Conservation (phyloP, 2,797 vertebrate species). For the Syngnathus rostellatus region DNA sequence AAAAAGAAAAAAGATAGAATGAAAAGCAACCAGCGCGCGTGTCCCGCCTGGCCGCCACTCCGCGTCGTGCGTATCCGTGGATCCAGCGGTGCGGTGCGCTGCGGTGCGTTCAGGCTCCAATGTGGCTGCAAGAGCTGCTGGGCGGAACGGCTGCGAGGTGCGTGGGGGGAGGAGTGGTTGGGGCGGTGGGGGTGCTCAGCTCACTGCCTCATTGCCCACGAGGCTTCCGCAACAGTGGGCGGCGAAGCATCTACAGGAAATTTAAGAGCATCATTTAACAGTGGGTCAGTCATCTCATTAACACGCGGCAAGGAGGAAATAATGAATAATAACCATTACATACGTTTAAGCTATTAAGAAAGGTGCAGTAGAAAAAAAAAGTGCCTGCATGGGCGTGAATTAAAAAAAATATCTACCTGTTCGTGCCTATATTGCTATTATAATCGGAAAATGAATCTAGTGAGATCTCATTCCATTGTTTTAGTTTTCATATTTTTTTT, state of each 20-base stretch:
- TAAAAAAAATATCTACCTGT: no score
- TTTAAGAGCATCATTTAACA: constrained; percentile 53
- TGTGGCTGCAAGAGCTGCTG: constrained; percentile 36
- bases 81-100: constrained; percentile 37
- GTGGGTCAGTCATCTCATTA: constrained; percentile 55
- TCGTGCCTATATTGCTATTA: neutral
- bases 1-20: neutral
- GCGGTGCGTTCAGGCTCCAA: constrained; percentile 17
- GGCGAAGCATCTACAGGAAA: constrained; percentile 50
- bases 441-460: neutral
- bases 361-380: neutral
- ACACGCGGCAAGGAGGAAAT: constrained; percentile 18
- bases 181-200: constrained; percentile 30
- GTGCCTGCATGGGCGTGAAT: neutral
- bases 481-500: no score
- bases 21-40: constrained; percentile 3
- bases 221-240: constrained; percentile 52
- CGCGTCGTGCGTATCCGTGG: constrained; percentile 41
- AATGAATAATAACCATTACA: neutral
- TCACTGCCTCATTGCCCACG: constrained; percentile 36
- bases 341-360: neutral
- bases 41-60: neutral
- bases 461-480: no score
- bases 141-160: constrained; percentile 34
- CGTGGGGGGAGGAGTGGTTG: constrained; percentile 25